Base-by-base conservation (phyloP, 2,113 vertebrate species). In the Alexandromys fortis region DNA sequence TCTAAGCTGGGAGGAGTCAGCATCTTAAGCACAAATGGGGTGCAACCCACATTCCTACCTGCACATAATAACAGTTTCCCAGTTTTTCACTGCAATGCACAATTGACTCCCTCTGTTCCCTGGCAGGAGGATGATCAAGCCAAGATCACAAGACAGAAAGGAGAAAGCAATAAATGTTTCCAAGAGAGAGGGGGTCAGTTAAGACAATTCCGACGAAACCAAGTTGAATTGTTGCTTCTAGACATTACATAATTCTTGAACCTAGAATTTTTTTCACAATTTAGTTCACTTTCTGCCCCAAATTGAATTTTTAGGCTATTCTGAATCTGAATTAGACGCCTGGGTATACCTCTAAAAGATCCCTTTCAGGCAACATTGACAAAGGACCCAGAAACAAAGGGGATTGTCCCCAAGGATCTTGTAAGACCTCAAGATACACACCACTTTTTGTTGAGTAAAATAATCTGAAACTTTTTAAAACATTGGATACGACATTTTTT, bases 381-480 rank as follows among this genome's bases (percentile, higher is more conserved):
- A 61, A 22, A 98, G 88, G 98, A 98, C 87, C 96, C 96, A 67
- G 49, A 82, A 90, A 98, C 97, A 95, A 98, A 97, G 49, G 12
- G 93, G 72, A 95, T 98, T 58, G 79, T 98, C 79, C 63, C 67
- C 68, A 89, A 97, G 86, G 98, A 98, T 88, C 98, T 98, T 81
- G 0, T 99, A 96, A 98, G 70, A 52, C 96, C 95, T 82, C 94
- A 78, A 93, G 91, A 22, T 92, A 95, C 68, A 33, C 87, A 92
- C 2, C 14, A 93, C 0, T 97, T 92, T 98, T 75, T 90, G 79
- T 97, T 85, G 58, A 87, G 76, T 94, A 98, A 90, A 97, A 96
- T 63, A 65, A 95, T 0, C 14, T 98, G 86, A 97, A 97, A 96
- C 94, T 99, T 76, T 97, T 98, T 91, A 99, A 99, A 97, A 96